phyloP scores from a whole-genome alignment of 2,888 invertebrate species.

The Palloptera scutellata region DNA sequence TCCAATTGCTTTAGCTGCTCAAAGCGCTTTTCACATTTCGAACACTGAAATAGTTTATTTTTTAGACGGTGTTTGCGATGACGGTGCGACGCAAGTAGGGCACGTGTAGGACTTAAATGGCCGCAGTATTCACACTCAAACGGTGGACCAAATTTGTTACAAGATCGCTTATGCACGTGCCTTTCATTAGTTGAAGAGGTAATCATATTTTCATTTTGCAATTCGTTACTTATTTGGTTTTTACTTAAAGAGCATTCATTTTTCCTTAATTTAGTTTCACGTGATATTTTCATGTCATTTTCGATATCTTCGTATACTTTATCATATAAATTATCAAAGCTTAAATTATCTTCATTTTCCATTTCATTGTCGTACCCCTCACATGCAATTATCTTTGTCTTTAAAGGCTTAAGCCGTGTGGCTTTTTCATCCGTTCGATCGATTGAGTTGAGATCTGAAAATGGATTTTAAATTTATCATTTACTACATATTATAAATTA shows the following conservation, averaged over 20 bases:
- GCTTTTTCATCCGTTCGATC: background rate
- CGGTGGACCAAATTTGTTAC: slow-evolving; percentile 32
- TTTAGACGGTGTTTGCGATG: slow-evolving; percentile 42
- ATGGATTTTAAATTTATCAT: background rate
- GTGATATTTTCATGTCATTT: too few relatives aligned
- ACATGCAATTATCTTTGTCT: background rate
- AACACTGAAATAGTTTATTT: slow-evolving; percentile 28
- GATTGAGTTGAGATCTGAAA: slow-evolving; percentile 9
- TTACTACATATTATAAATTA: too few relatives aligned
- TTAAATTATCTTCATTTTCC: slow-evolving; percentile 14
- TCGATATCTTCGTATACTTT: slow-evolving; percentile 24
- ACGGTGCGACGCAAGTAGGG: slow-evolving; percentile 41
- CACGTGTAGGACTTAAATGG: slow-evolving; percentile 30
- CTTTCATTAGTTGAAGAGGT: too few relatives aligned
- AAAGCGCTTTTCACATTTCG: slow-evolving; percentile 37
- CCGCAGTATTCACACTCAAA: slow-evolving; percentile 41
- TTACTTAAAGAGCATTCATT: background rate
- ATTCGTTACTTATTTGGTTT: too few relatives aligned
- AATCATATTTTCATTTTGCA: too few relatives aligned
- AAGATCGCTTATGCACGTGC: slow-evolving; percentile 9
- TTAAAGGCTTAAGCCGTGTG: background rate
- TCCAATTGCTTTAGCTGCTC: slow-evolving; percentile 29
- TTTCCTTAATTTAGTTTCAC: background rate
- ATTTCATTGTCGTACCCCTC: background rate
- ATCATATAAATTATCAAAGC: slow-evolving; percentile 25